Base-by-base conservation (phyloP, 2,888 invertebrate genomes). In the Drosophila pegasa region DNA sequence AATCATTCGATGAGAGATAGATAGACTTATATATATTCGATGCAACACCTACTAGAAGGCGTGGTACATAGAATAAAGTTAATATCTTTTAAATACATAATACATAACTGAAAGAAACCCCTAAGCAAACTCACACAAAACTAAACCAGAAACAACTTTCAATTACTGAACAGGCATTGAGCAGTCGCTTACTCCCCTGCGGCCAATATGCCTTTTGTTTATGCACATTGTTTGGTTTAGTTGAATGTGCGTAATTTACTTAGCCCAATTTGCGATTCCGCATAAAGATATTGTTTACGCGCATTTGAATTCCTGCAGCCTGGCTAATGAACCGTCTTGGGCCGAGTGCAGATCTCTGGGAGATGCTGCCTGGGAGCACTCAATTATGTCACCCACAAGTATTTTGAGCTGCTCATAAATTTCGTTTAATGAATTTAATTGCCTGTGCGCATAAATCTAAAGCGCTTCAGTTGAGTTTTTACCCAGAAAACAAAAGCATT, bases 401-500 rank as follows among this genome's bases (percentile, higher is more conserved):
- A 71, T 72, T 64, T 64, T 54, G 71, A 69, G 62, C 43, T 40
- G 70, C 68, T 60, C 88, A 88, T 88, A 82, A 82, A 86, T 82
- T 71, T 71, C 71, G 72, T 82, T 86, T 76, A 82, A 86, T 76
- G 76, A 87, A 84, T 89, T 88, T 87, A 87, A 88, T 88, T 88
- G 85, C 69, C 87, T 71, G 50, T 40, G 22, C 73, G 67, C 85
- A 85, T 89, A 85, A 85, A 85, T 88, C 85, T 87, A 76, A 78
- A 78, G 82, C 88, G 89, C 87, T 50, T 85, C 82, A 78, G 83
- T 86, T 88, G 68, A 71, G 72, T 78, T 88, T 78, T 88, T 82
- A 88, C 66, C 63, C 63, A 61, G 88, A 88, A 88, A 78, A 67
- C 80, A 64, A 78, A 78, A 72, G 75, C 75, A 70, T 58, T 40